These are phyloP conservation scores for Littorina saxatilis DNA, from an alignment of 1,140 invertebrate species.

Conservation along the genomic window DNA sequence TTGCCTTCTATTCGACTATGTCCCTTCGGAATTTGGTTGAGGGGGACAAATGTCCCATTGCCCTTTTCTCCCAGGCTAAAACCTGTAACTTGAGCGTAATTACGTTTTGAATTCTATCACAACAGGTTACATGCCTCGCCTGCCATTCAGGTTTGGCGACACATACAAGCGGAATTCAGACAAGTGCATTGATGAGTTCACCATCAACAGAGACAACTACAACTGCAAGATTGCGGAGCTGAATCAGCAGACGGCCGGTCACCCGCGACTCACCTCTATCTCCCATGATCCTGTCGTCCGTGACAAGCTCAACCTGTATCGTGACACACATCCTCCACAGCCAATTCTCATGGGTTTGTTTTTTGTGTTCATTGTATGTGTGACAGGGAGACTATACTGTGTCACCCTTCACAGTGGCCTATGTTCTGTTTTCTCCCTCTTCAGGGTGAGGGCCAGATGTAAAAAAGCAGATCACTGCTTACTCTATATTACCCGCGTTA, in stretches of 20 bases:
- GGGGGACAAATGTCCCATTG: too few relatives aligned
- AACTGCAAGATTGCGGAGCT: constrained; percentile 62
- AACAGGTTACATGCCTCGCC: constrained; percentile 73
- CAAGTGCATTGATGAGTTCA: constrained; percentile 69
- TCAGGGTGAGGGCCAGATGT: too few relatives aligned
- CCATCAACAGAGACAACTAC: constrained; percentile 63
- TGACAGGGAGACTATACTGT: too few relatives aligned
- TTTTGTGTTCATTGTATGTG: not conserved
- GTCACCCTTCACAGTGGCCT: too few relatives aligned
- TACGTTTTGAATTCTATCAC: not conserved
- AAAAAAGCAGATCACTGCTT: too few relatives aligned
- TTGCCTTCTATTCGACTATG: too few relatives aligned
- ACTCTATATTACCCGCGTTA: too few relatives aligned
- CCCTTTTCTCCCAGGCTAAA: too few relatives aligned
- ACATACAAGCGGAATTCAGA: constrained; percentile 75
- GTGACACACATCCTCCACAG: constrained; percentile 67
- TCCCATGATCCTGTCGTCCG: constrained; percentile 69
- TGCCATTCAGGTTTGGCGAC: constrained; percentile 72
- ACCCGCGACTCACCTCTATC: constrained; percentile 66
- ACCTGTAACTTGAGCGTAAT: not conserved
- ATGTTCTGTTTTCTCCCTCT: not conserved
- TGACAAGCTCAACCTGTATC: constrained; percentile 68
- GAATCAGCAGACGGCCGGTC: constrained; percentile 55
- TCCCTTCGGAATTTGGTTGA: too few relatives aligned
- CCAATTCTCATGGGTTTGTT: constrained; percentile 66